phyloP scores from a whole-genome alignment of 35 echinoderm and acorn worm species.

The Ophioderma brevispina region DNA sequence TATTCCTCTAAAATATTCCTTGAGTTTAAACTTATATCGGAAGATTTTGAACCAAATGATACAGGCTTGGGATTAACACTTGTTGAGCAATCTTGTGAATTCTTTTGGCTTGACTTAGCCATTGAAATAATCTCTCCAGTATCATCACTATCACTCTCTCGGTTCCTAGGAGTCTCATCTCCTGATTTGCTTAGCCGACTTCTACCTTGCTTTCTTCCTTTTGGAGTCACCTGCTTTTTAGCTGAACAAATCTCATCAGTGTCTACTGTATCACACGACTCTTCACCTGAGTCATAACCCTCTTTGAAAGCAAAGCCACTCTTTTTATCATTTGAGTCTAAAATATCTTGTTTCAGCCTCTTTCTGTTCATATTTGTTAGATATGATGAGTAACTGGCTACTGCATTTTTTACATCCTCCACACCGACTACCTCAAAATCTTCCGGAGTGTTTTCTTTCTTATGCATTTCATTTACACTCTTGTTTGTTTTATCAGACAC shows the following conservation, averaged over 20 bases:
- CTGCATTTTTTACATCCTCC: background rate
- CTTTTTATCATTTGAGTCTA: background rate
- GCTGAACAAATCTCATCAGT: conserved; percentile 71
- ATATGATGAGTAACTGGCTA: background rate
- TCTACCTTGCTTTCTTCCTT: no score
- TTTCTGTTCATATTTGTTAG: background rate
- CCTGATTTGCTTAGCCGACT: no score
- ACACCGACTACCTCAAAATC: conserved; percentile 72
- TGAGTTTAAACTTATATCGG: no score
- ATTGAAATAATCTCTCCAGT: no score
- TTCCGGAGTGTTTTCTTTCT: background rate
- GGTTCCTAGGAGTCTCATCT: no score
- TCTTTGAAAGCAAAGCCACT: background rate
- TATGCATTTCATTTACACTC: background rate
- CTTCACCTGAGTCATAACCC: conserved; percentile 27
- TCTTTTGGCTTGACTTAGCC: no score
- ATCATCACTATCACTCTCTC: no score
- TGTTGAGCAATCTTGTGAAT: no score
- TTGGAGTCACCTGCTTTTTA: background rate
- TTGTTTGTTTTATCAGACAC: background rate
- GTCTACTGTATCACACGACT: conserved; percentile 48
- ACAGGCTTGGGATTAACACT: no score
- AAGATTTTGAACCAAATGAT: no score
- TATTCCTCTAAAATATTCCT: no score
- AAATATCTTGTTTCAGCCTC: background rate